phyloP scores from a whole-genome alignment of 2,888 invertebrate genomes.

The Cordylochernes scorpioides region DNA sequence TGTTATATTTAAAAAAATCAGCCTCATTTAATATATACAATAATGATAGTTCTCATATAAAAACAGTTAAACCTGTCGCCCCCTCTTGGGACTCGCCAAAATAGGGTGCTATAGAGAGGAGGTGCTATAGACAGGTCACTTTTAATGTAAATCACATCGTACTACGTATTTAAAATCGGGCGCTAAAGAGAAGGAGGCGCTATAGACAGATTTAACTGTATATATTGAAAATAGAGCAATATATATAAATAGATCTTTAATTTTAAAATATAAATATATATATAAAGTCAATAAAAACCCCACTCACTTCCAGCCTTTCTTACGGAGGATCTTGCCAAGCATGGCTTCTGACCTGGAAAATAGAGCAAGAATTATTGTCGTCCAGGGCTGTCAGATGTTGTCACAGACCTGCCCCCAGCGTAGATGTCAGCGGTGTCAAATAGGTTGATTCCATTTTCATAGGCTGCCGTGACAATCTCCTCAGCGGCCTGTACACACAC shows the following conservation, averaged over 20 bases:
- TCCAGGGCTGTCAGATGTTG: no score
- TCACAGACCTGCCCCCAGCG: slow-evolving; percentile 30
- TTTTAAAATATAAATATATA: neutral
- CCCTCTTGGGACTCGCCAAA: no score
- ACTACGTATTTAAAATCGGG: slow-evolving; percentile 1
- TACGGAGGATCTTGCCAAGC: slow-evolving; percentile 64
- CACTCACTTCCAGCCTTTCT: slow-evolving; percentile 60
- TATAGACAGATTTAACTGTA: neutral
- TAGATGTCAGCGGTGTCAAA: slow-evolving; percentile 81
- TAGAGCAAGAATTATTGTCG: no score
- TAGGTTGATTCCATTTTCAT: slow-evolving; percentile 83
- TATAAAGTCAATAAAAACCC: neutral
- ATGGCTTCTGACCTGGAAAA: slow-evolving; percentile 52
- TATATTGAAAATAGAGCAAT: neutral
- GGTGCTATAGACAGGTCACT: no score
- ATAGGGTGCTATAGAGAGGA: no score
- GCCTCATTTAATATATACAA: no score
- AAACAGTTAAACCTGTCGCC: no score
- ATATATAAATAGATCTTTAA: neutral
- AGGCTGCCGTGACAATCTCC: slow-evolving; percentile 65
- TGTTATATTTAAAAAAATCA: no score
- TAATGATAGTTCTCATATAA: no score
- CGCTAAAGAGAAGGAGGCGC: neutral
- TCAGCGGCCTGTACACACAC: slow-evolving; percentile 40
- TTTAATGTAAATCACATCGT: no score